Evolutionary conservation across 2,888 invertebrate species (phyloP).

Genomic region (Synanthedon tipuliformis): DNA sequence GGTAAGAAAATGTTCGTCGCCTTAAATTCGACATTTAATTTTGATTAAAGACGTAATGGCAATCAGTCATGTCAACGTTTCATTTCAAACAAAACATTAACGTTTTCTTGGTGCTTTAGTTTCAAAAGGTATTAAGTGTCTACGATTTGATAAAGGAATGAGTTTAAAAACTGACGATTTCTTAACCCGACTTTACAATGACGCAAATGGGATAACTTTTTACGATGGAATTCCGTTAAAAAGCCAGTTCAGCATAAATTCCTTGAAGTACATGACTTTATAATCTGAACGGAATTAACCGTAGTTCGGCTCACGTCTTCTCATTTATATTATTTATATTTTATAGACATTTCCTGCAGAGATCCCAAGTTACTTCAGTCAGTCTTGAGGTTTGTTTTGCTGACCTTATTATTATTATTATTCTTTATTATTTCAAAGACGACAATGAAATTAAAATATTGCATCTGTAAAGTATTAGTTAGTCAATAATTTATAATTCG

Average conservation of each 20-base stretch:
- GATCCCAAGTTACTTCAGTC: conserved; percentile 26
- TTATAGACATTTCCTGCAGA: conserved; percentile 52
- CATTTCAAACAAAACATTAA: too few species aligned
- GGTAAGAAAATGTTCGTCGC: too few species aligned
- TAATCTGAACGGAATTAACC: conserved; percentile 29
- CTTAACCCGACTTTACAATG: not conserved
- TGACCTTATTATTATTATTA: too few species aligned
- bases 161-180: too few species aligned
- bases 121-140: too few species aligned
- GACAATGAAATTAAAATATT: not conserved
- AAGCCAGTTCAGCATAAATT: conserved; percentile 18
- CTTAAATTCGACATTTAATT: too few species aligned
- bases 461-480: too few species aligned
- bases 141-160: too few species aligned
- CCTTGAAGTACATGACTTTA: conserved; percentile 25
- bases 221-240: conserved; percentile 13
- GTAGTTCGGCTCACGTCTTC: conserved; percentile 43
- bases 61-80: too few species aligned
- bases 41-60: too few species aligned
- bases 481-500: too few species aligned
- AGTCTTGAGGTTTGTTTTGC: conserved; percentile 42
- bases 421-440: conserved; percentile 27
- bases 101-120: too few species aligned
- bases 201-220: conserved; percentile 7
- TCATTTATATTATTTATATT: conserved; percentile 63